A percentile compares a stretch with the other conserved stretches of the same genome.
phyloP scores from a whole-genome alignment of 1,140 invertebrate species.

The Asbolus verrucosus region DNA sequence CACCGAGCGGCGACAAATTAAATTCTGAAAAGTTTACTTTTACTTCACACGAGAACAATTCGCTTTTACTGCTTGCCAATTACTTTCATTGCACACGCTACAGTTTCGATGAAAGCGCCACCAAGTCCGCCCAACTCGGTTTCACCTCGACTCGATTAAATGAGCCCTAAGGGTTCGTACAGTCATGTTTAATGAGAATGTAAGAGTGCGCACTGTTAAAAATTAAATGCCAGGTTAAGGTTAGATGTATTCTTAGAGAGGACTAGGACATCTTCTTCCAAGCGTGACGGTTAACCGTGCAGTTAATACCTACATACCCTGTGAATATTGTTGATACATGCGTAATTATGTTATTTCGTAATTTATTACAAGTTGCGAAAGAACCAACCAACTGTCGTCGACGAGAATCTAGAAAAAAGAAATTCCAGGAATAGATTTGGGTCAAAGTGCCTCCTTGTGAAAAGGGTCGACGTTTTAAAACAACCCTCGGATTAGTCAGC shows the following conservation, averaged over 20 bases:
- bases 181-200: slow-evolving; percentile 4
- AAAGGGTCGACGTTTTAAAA: too few relatives aligned
- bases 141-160: too few relatives aligned
- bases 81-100: not conserved
- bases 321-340: slow-evolving; percentile 3
- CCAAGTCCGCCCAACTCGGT: not conserved
- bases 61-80: slow-evolving; percentile 19
- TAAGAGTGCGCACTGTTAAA: slow-evolving; percentile 8
- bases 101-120: not conserved
- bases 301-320: slow-evolving; percentile 27
- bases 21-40: too few relatives aligned
- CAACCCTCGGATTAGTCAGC: too few relatives aligned
- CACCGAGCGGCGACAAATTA: too few relatives aligned
- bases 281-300: slow-evolving; percentile 37
- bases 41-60: slow-evolving; percentile 23
- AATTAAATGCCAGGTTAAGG: slow-evolving; percentile 38
- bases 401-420: not conserved
- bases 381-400: not conserved
- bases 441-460: too few relatives aligned
- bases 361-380: slow-evolving; percentile 3
- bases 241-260: slow-evolving; percentile 39
- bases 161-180: slow-evolving; percentile 16
- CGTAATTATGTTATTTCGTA: slow-evolving; percentile 30
- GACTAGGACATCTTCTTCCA: slow-evolving; percentile 43
- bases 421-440: too few relatives aligned